Evolutionary conservation across 2,113 vertebrate species (phyloP), one percentile per base, ranked within the genome.

Genomic region (Archocentrus centrarchus): DNA sequence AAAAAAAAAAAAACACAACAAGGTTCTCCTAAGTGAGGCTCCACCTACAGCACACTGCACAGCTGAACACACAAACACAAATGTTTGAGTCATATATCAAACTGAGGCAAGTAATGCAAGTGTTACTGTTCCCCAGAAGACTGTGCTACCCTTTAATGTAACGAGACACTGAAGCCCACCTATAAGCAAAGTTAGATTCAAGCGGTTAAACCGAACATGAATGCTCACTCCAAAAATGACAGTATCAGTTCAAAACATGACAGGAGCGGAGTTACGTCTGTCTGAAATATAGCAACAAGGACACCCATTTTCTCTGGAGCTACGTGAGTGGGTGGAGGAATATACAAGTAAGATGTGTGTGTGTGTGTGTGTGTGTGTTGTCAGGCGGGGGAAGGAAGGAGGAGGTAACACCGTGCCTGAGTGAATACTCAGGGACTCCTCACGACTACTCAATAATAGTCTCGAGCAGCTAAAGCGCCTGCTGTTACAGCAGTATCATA

Each of bases 61-160:
- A 90, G 87, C 86, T 92, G 88, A 91, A 85, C 79, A 89, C 87
- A 93, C 84, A 83, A 61, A 84, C 87, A 93, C 84, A 83, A 61
- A 84, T 37, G 81, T 81, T 90, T 84, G 86, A 92, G 86, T 92
- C 92, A 84, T 79, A 53, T 66, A 82, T 88, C 79, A 83, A 78
- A 90, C 50, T 9, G 7, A 66, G 58, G 55, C 37, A 78, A 86
- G 84, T 63, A 76, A 86, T 44, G 41, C 20, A 66, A 84, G 64
- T 63, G 24, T 53, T 39, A 80, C 37, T 30, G n/a, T 18, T 82
- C 27, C 60, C 44, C 55, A 27, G 50, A 83, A 82, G 41, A 60
- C 58, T 30, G 14, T 37, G 44, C 11, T 68, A 24, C 58, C 13
- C 27, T 85, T n/a, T 32, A 32, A 62, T 24, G 20, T 2, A 87